These are phyloP conservation scores for Protonibea diacanthus DNA, from an alignment of 2,797 vertebrate species.

Conservation along the genomic window DNA sequence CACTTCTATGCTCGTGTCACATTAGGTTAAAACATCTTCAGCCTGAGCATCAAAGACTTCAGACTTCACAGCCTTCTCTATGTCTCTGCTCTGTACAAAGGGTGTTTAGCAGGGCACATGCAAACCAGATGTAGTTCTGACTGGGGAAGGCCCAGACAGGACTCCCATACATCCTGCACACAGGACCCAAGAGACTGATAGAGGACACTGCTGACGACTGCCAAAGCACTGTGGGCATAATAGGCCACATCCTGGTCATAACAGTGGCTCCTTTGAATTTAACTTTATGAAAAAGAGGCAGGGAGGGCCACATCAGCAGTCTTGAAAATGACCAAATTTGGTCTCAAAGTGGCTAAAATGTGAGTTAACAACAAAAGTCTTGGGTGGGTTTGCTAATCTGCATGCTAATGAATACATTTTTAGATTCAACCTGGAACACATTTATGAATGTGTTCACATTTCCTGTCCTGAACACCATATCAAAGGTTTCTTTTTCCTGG, in stretches of 20 bases:
- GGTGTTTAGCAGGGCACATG: slow-evolving; percentile 59
- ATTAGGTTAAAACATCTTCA: neutral
- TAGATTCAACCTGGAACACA: neutral
- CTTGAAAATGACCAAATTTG: slow-evolving; percentile 3
- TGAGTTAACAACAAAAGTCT: neutral
- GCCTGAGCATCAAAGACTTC: slow-evolving; percentile 36
- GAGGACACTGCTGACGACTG: slow-evolving; percentile 55
- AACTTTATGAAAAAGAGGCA: neutral
- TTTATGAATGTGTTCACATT: neutral
- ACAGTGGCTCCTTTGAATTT: slow-evolving; percentile 53
- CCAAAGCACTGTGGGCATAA: slow-evolving; percentile 56
- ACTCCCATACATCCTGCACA: slow-evolving; percentile 54
- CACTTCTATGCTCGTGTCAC: neutral
- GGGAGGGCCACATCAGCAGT: slow-evolving; percentile 15
- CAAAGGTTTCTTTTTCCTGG: neutral
- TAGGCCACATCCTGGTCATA: slow-evolving; percentile 62
- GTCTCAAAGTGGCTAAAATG: neutral
- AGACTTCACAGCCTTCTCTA: neutral
- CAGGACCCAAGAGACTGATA: slow-evolving; percentile 47
- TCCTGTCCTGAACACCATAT: neutral
- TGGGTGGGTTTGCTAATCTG: neutral
- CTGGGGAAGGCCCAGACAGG: slow-evolving; percentile 30
- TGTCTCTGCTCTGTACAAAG: slow-evolving; percentile 13
- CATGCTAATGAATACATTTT: neutral
- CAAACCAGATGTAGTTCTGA: slow-evolving; percentile 65